phyloP scores from a whole-genome alignment of 1,140 invertebrate genomes.

The Bombus pyrosoma region DNA sequence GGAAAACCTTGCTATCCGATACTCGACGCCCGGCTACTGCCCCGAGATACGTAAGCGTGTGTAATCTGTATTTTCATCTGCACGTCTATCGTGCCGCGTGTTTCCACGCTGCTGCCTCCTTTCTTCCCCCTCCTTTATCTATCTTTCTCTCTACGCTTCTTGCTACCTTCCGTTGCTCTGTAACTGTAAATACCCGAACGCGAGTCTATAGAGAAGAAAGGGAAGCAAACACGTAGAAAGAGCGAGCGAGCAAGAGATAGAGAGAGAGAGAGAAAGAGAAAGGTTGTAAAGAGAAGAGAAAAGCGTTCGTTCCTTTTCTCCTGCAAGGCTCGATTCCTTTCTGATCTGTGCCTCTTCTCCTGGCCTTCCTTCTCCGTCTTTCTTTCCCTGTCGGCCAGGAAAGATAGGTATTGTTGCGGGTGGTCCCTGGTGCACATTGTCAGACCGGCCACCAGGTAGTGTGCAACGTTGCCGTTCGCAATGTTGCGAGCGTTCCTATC shows the following conservation, averaged over 20 bases:
- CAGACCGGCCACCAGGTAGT: constrained; percentile 81
- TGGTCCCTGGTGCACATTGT: constrained; percentile 81
- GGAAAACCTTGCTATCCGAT: constrained; percentile 81
- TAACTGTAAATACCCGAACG: constrained; percentile 40
- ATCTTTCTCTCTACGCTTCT: not conserved
- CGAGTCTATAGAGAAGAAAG: not conserved
- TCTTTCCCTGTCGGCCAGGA: constrained; percentile 72
- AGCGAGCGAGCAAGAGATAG: no score
- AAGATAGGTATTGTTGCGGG: constrained; percentile 82
- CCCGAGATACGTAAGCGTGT: constrained; percentile 73
- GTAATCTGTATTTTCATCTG: constrained; percentile 77
- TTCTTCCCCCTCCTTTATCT: not conserved
- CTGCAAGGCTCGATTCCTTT: constrained; percentile 37
- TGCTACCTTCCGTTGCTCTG: not conserved
- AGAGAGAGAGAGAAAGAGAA: not conserved
- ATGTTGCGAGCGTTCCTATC: constrained; percentile 72
- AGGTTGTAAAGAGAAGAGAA: constrained; percentile 8
- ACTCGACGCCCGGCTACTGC: constrained; percentile 76
- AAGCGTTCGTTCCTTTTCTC: constrained; percentile 29
- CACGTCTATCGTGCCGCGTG: constrained; percentile 39
- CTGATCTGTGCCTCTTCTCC: constrained; percentile 47
- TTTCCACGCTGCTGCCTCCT: constrained; percentile 6
- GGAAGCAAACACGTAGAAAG: not conserved
- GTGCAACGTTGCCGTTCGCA: constrained; percentile 80
- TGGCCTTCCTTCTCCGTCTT: constrained; percentile 57